Evolutionary conservation across 2,888 invertebrate species (phyloP), one percentile per base, ranked within the genome.

Genomic region (Leptinotarsa peninsularis): DNA sequence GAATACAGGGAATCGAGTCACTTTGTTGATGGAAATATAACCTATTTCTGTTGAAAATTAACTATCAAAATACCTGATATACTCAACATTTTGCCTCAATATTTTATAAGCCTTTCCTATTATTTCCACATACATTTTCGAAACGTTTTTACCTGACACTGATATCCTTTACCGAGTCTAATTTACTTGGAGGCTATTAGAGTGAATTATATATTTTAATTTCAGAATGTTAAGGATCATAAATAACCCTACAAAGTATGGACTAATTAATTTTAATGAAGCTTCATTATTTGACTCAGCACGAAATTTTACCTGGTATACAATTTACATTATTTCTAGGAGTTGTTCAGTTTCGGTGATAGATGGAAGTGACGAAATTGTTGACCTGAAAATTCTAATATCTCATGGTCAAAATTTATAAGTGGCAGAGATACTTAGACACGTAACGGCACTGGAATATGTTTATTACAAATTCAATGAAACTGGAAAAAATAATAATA

Each of bases 181-280:
- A 74, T 58, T 71, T 58, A 71, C 43, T 43, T 49, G 33, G 13
- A 63, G n/a, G 63, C 63, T 27, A 70, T 69, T 66, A 69, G 18
- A 70, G 66, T 69, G 73, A 69, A 74, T 70, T 74, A 74, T 74
- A 70, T 66, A 74, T 73, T 78, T 78, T 75, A 78, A 75, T 78
- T 78, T 71, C 72, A 73, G 75, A 75, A 72, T 23, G 71, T 67
- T 76, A 52, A 70, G 60, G 71, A 58, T 72, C 76, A 76, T 78
- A 75, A 75, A 76, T 76, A 73, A 75, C 75, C 73, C 67, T 58
- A 72, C 67, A 67, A 68, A 78, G 73, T 75, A 73, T 75, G 74
- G 68, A 67, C 73, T 76, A 78, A 78, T 78, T 78, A 78, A 76
- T 73, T 75, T 78, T 76, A 76, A 78, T 75, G 76, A 78, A 76